Conservation (phyloP, 2,113 vertebrate species). For the Lepisosteus osseus region DNA sequence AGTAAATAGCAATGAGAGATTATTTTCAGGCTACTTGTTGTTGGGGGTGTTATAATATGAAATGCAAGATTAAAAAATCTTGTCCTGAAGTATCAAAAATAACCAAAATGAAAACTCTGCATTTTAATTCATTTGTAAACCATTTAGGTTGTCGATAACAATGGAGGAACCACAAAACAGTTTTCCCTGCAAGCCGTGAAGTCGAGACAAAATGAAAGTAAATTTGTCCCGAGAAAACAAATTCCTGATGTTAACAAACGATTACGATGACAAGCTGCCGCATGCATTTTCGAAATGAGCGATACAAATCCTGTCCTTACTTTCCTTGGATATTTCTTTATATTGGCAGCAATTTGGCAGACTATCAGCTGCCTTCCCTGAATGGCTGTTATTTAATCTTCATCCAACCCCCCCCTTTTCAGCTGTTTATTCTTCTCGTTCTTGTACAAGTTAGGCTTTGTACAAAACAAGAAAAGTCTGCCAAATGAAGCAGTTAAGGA, state of each 20-base stretch:
- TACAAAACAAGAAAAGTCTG: not conserved
- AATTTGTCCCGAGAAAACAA: not conserved
- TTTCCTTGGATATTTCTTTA: too few relatives aligned
- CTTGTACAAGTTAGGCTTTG: not conserved
- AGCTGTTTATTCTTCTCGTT: not conserved
- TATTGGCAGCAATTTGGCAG: not conserved
- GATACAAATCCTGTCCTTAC: too few relatives aligned
- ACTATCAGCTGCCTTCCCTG: not conserved
- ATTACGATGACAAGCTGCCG: not conserved
- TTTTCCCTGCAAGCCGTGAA: too few relatives aligned
- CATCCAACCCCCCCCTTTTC: not conserved
- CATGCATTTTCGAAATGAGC: not conserved
- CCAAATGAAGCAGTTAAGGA: not conserved
- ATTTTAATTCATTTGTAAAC: too few relatives aligned
- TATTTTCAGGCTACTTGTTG: too few relatives aligned
- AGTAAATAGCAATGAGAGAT: too few relatives aligned
- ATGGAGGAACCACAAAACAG: too few relatives aligned
- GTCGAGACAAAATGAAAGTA: not conserved
- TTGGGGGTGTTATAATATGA: too few relatives aligned
- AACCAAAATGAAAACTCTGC: too few relatives aligned
- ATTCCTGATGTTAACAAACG: not conserved
- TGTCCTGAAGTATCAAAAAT: too few relatives aligned
- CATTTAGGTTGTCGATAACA: too few relatives aligned
- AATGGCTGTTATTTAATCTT: not conserved
- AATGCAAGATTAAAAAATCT: too few relatives aligned